Evolutionary conservation across 2,113 vertebrate genomes (phyloP).

Genomic region (Micronycteris hirsuta): DNA sequence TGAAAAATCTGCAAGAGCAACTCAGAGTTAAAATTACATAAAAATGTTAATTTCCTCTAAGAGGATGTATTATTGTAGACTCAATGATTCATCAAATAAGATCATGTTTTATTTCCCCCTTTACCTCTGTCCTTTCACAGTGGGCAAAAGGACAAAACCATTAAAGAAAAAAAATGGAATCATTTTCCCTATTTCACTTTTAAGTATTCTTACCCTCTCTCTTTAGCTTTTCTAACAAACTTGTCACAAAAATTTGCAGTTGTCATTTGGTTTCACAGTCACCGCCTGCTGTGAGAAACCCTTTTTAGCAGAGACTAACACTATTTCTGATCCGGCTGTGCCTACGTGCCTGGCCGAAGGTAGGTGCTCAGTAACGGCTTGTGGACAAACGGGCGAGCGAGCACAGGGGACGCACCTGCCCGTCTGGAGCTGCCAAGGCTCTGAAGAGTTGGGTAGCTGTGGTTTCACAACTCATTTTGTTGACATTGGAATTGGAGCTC

Average conservation of each 20-base stretch:
- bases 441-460: neutral
- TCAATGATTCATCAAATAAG: neutral
- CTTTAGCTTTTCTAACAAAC: neutral
- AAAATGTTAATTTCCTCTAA: neutral
- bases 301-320: neutral
- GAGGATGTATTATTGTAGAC: neutral
- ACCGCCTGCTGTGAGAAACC: neutral
- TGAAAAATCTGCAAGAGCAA: neutral
- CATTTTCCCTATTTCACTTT: neutral
- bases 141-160: neutral
- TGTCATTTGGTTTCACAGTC: neutral
- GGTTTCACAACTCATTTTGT: rapidly evolving
- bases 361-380: neutral
- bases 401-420: rapidly evolving
- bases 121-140: neutral
- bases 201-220: neutral
- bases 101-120: neutral
- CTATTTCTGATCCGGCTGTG: neutral
- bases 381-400: rapidly evolving
- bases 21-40: neutral
- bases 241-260: neutral
- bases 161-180: neutral
- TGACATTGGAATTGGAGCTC: neutral
- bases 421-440: neutral
- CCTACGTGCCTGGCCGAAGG: neutral